These are phyloP conservation scores for Poliocrania exsul DNA, from an alignment of 2,797 vertebrate genomes.

Conservation along the genomic window DNA sequence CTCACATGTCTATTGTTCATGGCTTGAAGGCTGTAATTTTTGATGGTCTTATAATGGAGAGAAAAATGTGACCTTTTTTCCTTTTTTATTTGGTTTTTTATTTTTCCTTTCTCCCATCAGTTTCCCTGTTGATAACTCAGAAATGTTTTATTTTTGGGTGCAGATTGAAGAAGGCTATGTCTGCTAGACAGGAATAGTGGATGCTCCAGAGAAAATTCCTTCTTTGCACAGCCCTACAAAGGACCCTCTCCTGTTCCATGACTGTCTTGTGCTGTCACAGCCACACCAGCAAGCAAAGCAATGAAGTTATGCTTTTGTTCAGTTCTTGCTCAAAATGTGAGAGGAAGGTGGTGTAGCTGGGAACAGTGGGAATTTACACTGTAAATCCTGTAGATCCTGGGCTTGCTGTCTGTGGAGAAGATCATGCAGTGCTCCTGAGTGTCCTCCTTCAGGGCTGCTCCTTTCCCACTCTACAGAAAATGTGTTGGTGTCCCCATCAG, in stretches of 20 bases:
- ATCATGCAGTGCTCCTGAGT: neutral
- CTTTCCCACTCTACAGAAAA: neutral
- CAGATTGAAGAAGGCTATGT: neutral
- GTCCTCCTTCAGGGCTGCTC: neutral
- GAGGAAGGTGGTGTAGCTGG: neutral
- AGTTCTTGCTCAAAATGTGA: neutral
- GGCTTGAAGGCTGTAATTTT: neutral
- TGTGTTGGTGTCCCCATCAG: neutral
- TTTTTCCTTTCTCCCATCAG: neutral
- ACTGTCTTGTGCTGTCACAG: neutral
- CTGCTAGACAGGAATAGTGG: neutral
- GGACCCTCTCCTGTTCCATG: neutral
- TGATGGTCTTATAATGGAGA: neutral
- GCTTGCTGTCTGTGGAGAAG: neutral
- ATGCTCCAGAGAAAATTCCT: neutral
- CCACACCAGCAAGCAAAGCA: neutral
- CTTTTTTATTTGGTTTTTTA: rapidly evolving
- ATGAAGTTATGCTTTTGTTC: rapidly evolving
- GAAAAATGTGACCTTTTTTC: neutral
- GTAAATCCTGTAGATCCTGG: neutral
- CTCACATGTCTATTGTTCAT: neutral
- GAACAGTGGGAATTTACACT: neutral
- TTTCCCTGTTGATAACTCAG: neutral
- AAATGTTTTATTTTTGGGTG: neutral
- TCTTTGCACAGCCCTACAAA: neutral